phyloP scores from a whole-genome alignment of 2,113 vertebrate species.

The Ovibos moschatus region DNA sequence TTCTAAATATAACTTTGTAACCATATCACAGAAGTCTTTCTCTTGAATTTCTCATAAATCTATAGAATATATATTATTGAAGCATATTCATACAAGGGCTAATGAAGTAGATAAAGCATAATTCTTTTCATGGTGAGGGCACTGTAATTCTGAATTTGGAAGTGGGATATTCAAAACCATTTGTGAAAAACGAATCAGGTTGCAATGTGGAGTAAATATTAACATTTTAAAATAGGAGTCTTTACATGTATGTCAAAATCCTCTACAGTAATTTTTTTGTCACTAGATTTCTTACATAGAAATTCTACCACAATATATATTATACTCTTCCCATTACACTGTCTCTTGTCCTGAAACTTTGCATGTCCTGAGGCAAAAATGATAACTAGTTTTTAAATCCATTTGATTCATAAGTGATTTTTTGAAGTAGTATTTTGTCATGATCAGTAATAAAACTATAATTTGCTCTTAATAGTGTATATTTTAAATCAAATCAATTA shows the following conservation, averaged over 20 bases:
- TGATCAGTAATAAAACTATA: background rate
- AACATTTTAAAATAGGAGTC: background rate
- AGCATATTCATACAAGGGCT: background rate
- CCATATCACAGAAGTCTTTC: background rate
- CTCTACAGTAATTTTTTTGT: background rate
- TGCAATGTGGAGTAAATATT: background rate
- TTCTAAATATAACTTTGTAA: background rate
- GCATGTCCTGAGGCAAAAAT: background rate
- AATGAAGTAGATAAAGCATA: background rate
- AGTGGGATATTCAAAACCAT: background rate
- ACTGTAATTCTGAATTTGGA: background rate
- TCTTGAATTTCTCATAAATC: background rate
- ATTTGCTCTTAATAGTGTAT: background rate
- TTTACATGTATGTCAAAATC: background rate
- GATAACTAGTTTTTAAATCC: background rate
- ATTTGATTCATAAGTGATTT: background rate
- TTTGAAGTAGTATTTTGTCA: constrained; percentile 2
- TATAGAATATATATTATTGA: background rate
- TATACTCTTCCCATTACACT: background rate
- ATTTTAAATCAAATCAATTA: background rate
- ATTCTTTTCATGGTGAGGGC: background rate
- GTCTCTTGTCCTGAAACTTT: background rate
- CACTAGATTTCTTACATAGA: background rate
- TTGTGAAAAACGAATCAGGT: background rate
- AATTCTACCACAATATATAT: background rate